Conservation (phyloP, 2,888 invertebrate genomes). For the Cylloceria caligata region DNA sequence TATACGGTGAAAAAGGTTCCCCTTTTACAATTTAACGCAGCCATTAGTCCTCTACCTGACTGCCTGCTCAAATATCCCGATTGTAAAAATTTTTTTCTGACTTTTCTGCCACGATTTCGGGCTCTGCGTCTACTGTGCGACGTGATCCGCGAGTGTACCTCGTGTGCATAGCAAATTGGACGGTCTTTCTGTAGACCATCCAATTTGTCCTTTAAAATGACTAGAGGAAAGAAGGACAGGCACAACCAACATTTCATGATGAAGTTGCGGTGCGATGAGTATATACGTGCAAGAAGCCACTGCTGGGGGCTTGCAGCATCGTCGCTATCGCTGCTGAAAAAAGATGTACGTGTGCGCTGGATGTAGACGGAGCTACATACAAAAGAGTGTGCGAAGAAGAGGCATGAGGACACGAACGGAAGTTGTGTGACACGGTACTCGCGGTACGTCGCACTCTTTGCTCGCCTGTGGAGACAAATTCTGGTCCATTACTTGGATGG, state of each 20-base stretch:
- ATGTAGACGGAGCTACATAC: constrained; percentile 8
- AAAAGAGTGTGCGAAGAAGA: neutral
- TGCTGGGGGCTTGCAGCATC: neutral
- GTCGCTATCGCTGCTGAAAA: neutral
- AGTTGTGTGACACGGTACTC: constrained; percentile 60
- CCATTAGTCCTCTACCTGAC: too few relatives aligned
- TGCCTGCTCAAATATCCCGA: too few relatives aligned
- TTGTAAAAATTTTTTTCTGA: too few relatives aligned
- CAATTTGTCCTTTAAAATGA: constrained; percentile 74
- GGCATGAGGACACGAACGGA: constrained; percentile 40
- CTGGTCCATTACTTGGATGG: constrained; percentile 48
- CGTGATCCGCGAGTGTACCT: constrained; percentile 26
- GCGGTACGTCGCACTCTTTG: constrained; percentile 27
- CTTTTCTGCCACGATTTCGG: too few relatives aligned
- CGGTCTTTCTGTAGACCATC: constrained; percentile 71
- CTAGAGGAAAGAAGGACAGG: constrained; percentile 60
- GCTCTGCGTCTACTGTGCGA: too few relatives aligned
- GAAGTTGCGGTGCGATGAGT: constrained; percentile 39
- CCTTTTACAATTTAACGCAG: too few relatives aligned
- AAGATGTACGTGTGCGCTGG: constrained; percentile 4
- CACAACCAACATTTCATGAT: constrained; percentile 69
- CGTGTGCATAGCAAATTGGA: constrained; percentile 75
- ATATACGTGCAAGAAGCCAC: constrained; percentile 18
- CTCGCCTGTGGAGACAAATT: constrained; percentile 46
- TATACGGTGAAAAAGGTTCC: too few relatives aligned